Percentiles rank a stretch among this genome's conserved stretches.
phyloP scores from a whole-genome alignment of 1,140 invertebrate species.

The Saxidomus purpurata region DNA sequence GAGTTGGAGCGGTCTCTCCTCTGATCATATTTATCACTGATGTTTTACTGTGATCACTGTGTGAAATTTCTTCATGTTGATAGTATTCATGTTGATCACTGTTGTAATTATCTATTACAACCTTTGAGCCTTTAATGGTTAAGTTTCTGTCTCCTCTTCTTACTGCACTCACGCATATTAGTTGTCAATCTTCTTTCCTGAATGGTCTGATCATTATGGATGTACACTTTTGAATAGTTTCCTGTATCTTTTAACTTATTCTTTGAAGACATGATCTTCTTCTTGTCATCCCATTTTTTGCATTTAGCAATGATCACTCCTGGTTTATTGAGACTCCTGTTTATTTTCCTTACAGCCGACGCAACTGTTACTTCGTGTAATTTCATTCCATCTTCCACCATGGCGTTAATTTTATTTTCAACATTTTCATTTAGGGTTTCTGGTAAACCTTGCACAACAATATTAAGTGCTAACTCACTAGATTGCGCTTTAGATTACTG shows the following conservation, averaged over 20 bases:
- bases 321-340: background rate
- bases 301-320: background rate
- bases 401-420: background rate
- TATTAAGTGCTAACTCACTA: background rate
- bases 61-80: background rate
- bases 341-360: background rate
- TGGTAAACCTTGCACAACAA: background rate
- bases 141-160: background rate
- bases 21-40: background rate
- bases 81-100: no score
- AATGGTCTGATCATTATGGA: background rate
- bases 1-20: background rate
- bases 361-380: background rate
- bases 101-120: background rate
- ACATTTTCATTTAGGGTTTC: background rate
- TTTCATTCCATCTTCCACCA: background rate
- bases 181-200: background rate
- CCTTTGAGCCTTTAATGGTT: background rate
- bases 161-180: background rate
- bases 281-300: background rate
- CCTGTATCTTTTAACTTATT: background rate
- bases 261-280: background rate
- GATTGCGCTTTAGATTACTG: no score
- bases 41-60: background rate
- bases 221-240: background rate